Percentiles rank a stretch among this genome's conserved stretches.
These are phyloP conservation scores for Periphyllus acericola DNA, from an alignment of 2,888 invertebrate genomes.

Conservation along the genomic window DNA sequence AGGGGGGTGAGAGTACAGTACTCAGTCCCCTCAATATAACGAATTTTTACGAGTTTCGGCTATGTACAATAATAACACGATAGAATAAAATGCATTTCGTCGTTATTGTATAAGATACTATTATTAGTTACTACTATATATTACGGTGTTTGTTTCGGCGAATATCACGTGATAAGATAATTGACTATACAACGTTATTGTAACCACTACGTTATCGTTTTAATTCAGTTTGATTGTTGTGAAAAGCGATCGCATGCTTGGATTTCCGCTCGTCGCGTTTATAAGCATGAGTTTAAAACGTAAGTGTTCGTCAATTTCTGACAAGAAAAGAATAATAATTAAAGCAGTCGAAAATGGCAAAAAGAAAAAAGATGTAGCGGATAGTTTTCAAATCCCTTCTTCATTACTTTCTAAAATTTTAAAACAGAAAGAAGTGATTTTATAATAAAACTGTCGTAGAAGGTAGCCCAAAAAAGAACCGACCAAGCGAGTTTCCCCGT, in stretches of 20 bases:
- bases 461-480: background rate
- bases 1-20: background rate
- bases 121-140: too few relatives aligned
- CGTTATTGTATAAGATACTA: too few relatives aligned
- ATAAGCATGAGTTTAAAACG: background rate
- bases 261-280: conserved; percentile 3
- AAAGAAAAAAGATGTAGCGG: background rate
- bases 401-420: conserved; percentile 10
- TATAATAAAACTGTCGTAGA: background rate
- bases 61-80: too few relatives aligned
- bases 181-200: too few relatives aligned
- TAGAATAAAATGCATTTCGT: too few relatives aligned
- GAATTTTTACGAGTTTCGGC: too few relatives aligned
- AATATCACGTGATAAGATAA: too few relatives aligned
- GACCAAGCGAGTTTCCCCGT: conserved; percentile 8
- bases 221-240: too few relatives aligned
- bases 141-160: too few relatives aligned
- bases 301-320: conserved; percentile 9
- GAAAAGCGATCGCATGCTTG: too few relatives aligned
- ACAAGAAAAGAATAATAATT: background rate
- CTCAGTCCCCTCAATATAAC: too few relatives aligned
- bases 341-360: background rate
- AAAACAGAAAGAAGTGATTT: conserved; percentile 1
- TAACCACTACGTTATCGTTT: too few relatives aligned
- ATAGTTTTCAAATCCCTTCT: background rate